phyloP scores from a whole-genome alignment of 2,797 vertebrate genomes.

The Delichon dasypus region DNA sequence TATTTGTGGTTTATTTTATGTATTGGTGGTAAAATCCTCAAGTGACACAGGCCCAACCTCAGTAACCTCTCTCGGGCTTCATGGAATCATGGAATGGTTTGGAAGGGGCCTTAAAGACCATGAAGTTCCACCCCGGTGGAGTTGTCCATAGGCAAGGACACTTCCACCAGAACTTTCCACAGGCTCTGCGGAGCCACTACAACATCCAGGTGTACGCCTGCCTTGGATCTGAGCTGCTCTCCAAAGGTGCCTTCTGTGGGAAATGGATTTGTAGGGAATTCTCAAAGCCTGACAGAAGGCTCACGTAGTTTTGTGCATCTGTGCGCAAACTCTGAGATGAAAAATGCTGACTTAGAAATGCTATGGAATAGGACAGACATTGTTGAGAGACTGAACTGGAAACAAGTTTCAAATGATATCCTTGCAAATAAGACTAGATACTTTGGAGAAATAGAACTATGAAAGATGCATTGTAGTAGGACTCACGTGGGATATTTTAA shows the following conservation, averaged over 20 bases:
- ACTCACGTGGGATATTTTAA: neutral
- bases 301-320: neutral
- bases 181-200: neutral
- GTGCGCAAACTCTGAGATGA: neutral
- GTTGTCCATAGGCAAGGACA: neutral
- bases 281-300: neutral
- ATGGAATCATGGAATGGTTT: neutral
- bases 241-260: neutral
- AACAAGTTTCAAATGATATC: neutral
- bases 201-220: rapidly evolving
- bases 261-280: neutral
- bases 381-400: neutral
- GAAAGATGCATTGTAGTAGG: neutral
- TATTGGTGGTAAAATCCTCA: neutral
- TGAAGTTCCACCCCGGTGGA: neutral
- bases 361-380: neutral
- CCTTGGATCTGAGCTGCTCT: neutral
- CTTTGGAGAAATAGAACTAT: neutral
- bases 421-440: neutral
- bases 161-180: neutral
- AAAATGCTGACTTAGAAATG: neutral
- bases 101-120: neutral
- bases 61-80: neutral
- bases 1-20: neutral
- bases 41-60: neutral